phyloP scores from a whole-genome alignment of 2,888 invertebrate species.

The Cheilosia vernalis region DNA sequence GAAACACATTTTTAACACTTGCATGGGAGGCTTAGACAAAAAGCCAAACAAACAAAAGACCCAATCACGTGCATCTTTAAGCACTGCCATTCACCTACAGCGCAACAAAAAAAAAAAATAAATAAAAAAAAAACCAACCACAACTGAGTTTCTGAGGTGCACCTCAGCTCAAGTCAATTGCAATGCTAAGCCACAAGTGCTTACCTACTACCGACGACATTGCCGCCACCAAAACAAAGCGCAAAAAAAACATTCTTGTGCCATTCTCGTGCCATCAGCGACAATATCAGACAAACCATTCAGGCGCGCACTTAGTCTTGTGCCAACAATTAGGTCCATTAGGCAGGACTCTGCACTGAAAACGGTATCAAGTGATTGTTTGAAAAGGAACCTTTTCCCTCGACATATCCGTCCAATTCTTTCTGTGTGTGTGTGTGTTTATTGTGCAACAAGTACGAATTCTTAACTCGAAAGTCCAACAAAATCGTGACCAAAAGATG shows the following conservation, averaged over 20 bases:
- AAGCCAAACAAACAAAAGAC: slow-evolving; percentile 48
- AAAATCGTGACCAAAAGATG: slow-evolving; percentile 61
- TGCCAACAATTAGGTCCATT: slow-evolving; percentile 48
- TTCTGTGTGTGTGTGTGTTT: background rate
- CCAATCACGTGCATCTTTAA: slow-evolving; percentile 69
- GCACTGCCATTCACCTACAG: slow-evolving; percentile 66
- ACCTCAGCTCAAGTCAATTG: slow-evolving; percentile 50
- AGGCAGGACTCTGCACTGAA: slow-evolving; percentile 48
- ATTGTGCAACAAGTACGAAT: slow-evolving; percentile 62
- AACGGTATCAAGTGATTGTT: slow-evolving; percentile 46
- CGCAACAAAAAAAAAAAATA: slow-evolving; percentile 21
- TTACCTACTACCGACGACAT: slow-evolving; percentile 26
- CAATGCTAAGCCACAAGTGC: slow-evolving; percentile 63
- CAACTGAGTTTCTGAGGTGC: slow-evolving; percentile 34
- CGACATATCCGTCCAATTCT: background rate
- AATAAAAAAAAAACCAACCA: slow-evolving; percentile 27
- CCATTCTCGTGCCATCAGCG: slow-evolving; percentile 71
- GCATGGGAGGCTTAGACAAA: slow-evolving; percentile 60
- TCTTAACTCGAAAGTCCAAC: slow-evolving; percentile 65
- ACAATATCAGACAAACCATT: slow-evolving; percentile 38
- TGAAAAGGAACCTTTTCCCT: background rate
- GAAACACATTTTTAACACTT: slow-evolving; percentile 73
- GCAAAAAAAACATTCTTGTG: slow-evolving; percentile 62
- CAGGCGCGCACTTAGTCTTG: slow-evolving; percentile 56
- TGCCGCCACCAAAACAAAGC: slow-evolving; percentile 16